Evolutionary conservation across 2,888 invertebrate species (phyloP), one percentile per base, ranked within the genome.

Genomic region (Notocelia uddmanniana): DNA sequence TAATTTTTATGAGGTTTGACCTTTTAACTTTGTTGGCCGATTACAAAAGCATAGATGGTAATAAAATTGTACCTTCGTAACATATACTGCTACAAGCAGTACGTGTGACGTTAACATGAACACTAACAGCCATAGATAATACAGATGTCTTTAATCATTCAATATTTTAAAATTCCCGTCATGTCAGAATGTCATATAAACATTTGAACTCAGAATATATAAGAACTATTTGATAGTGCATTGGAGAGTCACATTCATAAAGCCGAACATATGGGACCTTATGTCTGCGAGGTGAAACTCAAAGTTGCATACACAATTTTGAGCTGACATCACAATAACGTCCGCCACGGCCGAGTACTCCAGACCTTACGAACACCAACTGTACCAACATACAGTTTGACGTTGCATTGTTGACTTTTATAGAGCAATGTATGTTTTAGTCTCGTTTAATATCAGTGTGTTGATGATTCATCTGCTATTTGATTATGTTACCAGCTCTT

Each of bases 321-420:
- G 6, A 45, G n/a, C 45, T 45, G 41, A 41, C 41, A 45, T 15
- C 6, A 31, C 9, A 62, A 55, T 69, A 55, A 48, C 55, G 69
- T 48, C 21, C 31, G 26, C 55, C 62, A 69, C 45, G 54, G 62
- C 45, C 45, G 31, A 31, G 55, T 45, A 41, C 41, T 52, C 54
- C 62, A 69, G 54, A 54, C 68, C 68, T 54, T 69, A 34, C 19
- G 0, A 54, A 8, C 41, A n/a, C 66, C 64, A 66, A 48, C 69
- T 69, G 63, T 50, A 50, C 31, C 10, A 64, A 69, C 69, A 55
- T 34, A 62, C 55, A 37, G 23, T 63, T 69, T 69, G 69, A 58
- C 63, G 63, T 34, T 18, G 41, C 6, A 54, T 45, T 66, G 66
- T 23, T 10, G 41, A 19, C 3, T 9, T 37, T 21, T 66, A 26